phyloP scores from a whole-genome alignment of 2,797 vertebrate species.

The Pipistrellus pipistrellus region DNA sequence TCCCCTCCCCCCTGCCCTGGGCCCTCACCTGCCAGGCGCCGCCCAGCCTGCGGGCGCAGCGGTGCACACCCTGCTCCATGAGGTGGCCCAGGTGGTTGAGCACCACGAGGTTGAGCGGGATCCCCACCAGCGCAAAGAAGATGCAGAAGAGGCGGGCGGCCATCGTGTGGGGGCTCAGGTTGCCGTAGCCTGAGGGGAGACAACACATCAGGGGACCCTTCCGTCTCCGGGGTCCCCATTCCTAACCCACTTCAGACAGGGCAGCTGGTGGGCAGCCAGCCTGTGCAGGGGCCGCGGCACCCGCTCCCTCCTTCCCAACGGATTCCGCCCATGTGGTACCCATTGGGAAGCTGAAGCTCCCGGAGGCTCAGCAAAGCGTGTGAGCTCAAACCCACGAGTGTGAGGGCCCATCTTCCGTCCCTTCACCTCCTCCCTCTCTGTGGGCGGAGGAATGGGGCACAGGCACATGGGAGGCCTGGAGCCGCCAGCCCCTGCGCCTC shows the following conservation, averaged over 20 bases:
- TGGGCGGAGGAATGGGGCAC: rapidly evolving
- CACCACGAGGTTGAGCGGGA: slow-evolving; percentile 94
- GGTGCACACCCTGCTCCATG: slow-evolving; percentile 92
- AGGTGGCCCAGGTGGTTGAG: slow-evolving; percentile 94
- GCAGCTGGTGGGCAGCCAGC: rapidly evolving
- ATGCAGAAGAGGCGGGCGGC: slow-evolving; percentile 95
- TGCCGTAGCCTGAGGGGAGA: slow-evolving; percentile 92
- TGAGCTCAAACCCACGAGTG: background rate
- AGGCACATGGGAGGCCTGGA: background rate
- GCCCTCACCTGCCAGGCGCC: slow-evolving; percentile 89
- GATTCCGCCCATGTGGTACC: too few species aligned
- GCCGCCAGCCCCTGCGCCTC: background rate
- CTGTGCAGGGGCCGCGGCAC: rapidly evolving
- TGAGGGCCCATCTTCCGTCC: background rate
- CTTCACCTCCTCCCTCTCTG: background rate
- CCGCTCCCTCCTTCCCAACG: background rate
- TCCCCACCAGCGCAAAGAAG: slow-evolving; percentile 95
- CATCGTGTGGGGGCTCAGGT: slow-evolving; percentile 92
- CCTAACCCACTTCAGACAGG: rapidly evolving
- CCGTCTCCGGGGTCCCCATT: background rate
- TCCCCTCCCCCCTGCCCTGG: rapidly evolving
- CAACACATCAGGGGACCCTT: background rate
- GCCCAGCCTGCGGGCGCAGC: slow-evolving; percentile 87
- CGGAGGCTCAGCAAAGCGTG: rapidly evolving
- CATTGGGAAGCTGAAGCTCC: background rate